These are phyloP conservation scores for Glyptemys insculpta DNA, from an alignment of 2,797 vertebrate species.

Conservation along the genomic window DNA sequence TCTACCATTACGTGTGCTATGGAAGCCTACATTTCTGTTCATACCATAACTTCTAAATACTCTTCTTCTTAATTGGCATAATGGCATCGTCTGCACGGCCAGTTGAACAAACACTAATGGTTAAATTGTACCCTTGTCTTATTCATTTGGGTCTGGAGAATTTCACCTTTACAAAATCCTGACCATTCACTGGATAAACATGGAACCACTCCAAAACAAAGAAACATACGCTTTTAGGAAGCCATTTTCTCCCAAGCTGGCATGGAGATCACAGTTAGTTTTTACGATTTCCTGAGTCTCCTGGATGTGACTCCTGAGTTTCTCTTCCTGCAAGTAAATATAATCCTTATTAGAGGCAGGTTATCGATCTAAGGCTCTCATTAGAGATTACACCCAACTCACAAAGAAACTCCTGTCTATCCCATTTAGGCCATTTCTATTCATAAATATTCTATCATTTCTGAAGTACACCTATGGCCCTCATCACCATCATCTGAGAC, in stretches of 20 bases:
- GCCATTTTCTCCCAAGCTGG: slow-evolving; percentile 4
- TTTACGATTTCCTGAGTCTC: slow-evolving; percentile 65
- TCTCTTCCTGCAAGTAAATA: slow-evolving; percentile 62
- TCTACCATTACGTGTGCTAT: background rate
- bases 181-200: rapidly evolving
- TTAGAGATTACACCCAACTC: background rate
- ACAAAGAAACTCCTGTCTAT: background rate
- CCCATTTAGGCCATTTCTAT: background rate
- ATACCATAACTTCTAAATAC: background rate
- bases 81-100: background rate
- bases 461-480: background rate
- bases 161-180: background rate
- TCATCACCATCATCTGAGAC: background rate
- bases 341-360: background rate
- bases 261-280: slow-evolving; percentile 68
- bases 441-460: background rate
- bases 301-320: slow-evolving; percentile 41
- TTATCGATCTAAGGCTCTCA: background rate
- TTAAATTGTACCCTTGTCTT: background rate
- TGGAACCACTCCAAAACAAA: background rate
- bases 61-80: background rate
- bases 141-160: background rate
- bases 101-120: background rate
- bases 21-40: background rate
- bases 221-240: slow-evolving; percentile 76